Evolutionary conservation across 1,140 invertebrate species (phyloP).

Genomic region (Philotrypesis tridentata): DNA sequence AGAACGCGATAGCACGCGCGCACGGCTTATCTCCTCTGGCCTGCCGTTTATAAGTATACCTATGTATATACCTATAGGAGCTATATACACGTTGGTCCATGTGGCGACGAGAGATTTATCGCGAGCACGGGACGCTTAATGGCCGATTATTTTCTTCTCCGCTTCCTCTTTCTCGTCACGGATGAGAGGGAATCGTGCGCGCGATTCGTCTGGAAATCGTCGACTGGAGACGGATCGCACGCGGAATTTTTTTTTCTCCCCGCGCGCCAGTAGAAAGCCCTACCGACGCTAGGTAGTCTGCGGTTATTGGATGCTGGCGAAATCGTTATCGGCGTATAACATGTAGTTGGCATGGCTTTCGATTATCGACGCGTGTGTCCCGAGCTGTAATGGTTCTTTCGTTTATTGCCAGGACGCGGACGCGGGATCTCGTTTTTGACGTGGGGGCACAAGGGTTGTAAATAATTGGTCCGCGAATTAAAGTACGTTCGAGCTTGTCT

Average conservation of each 20-base stretch:
- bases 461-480: no score
- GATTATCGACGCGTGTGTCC: background rate
- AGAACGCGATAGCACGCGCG: constrained; percentile 1
- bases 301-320: background rate
- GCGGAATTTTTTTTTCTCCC: background rate
- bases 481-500: no score
- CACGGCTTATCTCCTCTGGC: background rate
- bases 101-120: constrained; percentile 14
- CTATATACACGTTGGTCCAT: background rate
- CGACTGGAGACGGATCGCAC: background rate
- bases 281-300: background rate
- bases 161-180: constrained; percentile 7
- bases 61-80: no score
- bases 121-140: constrained; percentile 7
- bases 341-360: background rate
- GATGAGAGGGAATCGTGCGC: constrained; percentile 20
- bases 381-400: background rate
- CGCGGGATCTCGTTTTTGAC: no score
- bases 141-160: constrained; percentile 28
- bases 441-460: no score
- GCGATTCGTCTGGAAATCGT: constrained; percentile 17
- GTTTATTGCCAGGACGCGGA: no score
- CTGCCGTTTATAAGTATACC: no score
- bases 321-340: background rate
- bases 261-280: background rate